Conservation (phyloP, 1,140 invertebrate species). For the Papilio aristodemus region DNA sequence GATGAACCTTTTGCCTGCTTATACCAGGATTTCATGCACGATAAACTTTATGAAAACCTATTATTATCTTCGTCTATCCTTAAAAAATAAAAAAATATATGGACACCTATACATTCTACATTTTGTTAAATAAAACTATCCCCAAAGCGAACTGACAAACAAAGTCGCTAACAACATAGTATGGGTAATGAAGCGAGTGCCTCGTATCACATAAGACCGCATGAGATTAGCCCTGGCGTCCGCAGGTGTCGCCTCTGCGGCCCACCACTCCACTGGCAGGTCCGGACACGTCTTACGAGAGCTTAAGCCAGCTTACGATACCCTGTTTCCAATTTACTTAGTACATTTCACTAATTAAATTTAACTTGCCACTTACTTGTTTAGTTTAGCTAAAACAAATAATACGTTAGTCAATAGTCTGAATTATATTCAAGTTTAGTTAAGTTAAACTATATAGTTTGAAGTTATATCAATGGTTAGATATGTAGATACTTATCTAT, state of each 20-base stretch:
- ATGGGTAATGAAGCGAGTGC: neutral
- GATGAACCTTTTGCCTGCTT: too few species aligned
- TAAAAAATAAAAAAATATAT: too few species aligned
- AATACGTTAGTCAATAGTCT: neutral
- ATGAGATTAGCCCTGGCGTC: conserved; percentile 10
- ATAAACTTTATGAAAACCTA: too few species aligned
- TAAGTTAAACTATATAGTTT: conserved; percentile 13
- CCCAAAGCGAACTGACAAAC: conserved; percentile 1
- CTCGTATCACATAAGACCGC: conserved; percentile 17
- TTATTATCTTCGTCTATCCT: too few species aligned
- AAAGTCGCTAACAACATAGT: neutral
- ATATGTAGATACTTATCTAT: too few species aligned
- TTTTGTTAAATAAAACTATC: neutral
- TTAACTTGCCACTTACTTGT: conserved; percentile 24
- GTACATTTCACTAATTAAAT: conserved; percentile 29
- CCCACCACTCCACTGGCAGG: neutral
- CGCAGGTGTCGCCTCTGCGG: conserved; percentile 17
- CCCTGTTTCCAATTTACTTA: conserved; percentile 29
- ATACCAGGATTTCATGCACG: too few species aligned
- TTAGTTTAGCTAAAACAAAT: conserved; percentile 6
- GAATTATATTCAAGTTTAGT: conserved; percentile 10
- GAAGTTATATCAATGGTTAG: neutral
- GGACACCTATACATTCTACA: neutral
- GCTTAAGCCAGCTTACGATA: conserved; percentile 19
- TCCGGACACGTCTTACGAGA: conserved; percentile 11